Evolutionary conservation across 35 echinoderm and acorn worm species (phyloP).

Genomic region (Holothuria glaberrima): DNA sequence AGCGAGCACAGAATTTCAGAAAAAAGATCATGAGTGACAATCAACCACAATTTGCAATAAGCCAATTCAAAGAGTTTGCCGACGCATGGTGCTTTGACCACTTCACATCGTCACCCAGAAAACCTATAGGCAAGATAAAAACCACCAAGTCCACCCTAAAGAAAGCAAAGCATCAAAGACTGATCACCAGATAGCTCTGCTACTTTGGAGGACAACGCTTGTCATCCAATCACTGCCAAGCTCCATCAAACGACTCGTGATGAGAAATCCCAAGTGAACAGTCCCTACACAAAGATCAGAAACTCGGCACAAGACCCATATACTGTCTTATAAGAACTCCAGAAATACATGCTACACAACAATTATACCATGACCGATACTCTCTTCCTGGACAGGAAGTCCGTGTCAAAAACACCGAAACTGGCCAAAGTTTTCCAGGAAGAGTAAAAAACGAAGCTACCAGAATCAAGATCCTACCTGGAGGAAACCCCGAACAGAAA

Average conservation of each 20-base stretch:
- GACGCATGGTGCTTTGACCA: conserved; percentile 47
- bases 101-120: conserved; percentile 43
- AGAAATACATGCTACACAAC: neutral
- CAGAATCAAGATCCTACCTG: neutral
- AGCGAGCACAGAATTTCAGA: conserved; percentile 45
- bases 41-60: conserved; percentile 54
- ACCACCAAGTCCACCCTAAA: conserved; percentile 28
- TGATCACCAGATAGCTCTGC: neutral
- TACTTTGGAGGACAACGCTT: conserved; percentile 10
- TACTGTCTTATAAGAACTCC: neutral
- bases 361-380: neutral
- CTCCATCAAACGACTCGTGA: neutral
- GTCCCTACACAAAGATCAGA: neutral
- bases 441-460: neutral
- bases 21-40: conserved; percentile 40
- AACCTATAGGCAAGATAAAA: conserved; percentile 20
- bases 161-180: conserved; percentile 1
- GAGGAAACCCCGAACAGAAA: conserved; percentile 5
- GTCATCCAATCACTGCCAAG: conserved; percentile 4
- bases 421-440: neutral
- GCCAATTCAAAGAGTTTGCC: too few species aligned
- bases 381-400: conserved; percentile 21
- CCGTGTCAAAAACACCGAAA: neutral
- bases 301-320: neutral
- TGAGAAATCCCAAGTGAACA: neutral